Evolutionary conservation across 2,113 vertebrate species (phyloP).

Genomic region (Pedetes capensis): DNA sequence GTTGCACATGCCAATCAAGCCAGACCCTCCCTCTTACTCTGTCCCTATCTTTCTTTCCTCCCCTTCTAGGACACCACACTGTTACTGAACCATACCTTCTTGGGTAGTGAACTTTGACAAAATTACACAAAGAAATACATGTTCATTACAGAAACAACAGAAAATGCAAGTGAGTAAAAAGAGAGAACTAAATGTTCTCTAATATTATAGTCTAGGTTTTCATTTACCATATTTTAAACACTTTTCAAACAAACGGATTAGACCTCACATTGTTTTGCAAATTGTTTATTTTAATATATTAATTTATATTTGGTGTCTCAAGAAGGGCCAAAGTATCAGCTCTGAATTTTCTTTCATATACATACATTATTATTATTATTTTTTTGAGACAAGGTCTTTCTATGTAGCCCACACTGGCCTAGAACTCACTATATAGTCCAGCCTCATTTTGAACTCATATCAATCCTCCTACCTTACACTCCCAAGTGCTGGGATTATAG

Average conservation of each 20-base stretch:
- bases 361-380: too few species aligned
- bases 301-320: too few species aligned
- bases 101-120: not conserved
- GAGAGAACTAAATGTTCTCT: not conserved
- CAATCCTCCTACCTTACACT: too few species aligned
- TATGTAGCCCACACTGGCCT: too few species aligned
- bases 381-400: too few species aligned
- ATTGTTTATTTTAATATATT: too few species aligned
- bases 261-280: not conserved
- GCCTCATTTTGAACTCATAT: too few species aligned
- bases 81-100: not conserved
- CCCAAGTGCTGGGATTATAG: too few species aligned
- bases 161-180: slow-evolving; percentile 7
- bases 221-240: not conserved
- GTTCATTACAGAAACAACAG: not conserved
- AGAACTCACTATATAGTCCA: too few species aligned
- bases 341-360: too few species aligned
- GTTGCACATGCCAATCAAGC: not conserved
- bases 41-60: not conserved
- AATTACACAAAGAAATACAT: not conserved
- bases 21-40: not conserved
- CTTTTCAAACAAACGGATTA: not conserved
- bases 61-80: not conserved
- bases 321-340: too few species aligned
- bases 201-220: not conserved